A percentile compares a stretch with the other conserved stretches of the same genome.
These are phyloP conservation scores for Tachystola acroxantha DNA, from an alignment of 2,888 invertebrate genomes.

Conservation along the genomic window DNA sequence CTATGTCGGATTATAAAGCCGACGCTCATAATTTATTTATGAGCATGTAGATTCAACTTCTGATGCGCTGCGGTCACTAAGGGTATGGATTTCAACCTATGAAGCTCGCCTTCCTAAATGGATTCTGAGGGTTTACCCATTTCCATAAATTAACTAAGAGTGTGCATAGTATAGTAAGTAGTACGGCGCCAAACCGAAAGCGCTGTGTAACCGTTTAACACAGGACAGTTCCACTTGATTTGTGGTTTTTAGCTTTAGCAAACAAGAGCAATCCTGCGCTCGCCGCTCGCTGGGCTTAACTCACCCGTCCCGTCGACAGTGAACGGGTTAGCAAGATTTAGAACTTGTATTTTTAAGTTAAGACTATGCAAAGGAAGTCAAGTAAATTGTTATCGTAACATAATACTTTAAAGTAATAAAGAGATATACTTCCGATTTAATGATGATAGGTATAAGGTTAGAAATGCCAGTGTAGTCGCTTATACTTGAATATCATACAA, in stretches of 20 bases:
- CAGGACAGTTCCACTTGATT: conserved; percentile 39
- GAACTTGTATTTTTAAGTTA: conserved; percentile 1
- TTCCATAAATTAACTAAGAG: conserved; percentile 8
- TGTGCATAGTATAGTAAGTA: conserved; percentile 15
- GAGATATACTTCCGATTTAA: no score
- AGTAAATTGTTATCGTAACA: no score
- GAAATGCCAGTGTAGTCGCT: no score
- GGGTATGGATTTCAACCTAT: conserved; percentile 3
- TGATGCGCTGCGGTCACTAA: conserved; percentile 8
- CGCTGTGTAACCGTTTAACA: conserved; percentile 34
- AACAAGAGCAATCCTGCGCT: conserved; percentile 26
- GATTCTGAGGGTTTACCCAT: conserved; percentile 5
- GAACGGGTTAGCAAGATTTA: background rate
- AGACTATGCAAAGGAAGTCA: no score
- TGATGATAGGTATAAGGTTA: no score
- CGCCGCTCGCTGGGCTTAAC: background rate
- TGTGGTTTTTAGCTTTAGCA: conserved; percentile 42
- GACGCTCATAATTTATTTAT: conserved; percentile 7
- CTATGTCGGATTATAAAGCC: no score
- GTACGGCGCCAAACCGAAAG: conserved; percentile 25
- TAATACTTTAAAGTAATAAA: no score
- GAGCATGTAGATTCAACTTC: conserved; percentile 6
- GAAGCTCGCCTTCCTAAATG: conserved; percentile 5
- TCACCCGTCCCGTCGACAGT: background rate
- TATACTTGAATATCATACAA: no score